Evolutionary conservation across 2,797 vertebrate species (phyloP), one percentile per base, ranked within the genome.

Genomic region (Nyctalus aviator): DNA sequence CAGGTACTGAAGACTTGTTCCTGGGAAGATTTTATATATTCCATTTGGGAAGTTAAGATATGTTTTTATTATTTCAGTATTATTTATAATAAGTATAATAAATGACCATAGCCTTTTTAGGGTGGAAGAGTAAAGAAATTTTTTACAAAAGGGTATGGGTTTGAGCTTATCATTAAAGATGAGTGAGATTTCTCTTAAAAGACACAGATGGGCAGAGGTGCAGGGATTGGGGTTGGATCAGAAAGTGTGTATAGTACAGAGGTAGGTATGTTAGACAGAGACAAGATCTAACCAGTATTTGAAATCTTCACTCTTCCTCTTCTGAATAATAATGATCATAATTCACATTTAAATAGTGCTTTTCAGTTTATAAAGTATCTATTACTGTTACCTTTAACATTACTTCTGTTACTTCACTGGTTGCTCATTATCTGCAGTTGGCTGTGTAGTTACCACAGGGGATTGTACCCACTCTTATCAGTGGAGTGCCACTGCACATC

Each of bases 401-500:
- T 95, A 96, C 93, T 98, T 97, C 91, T 97, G 94, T 96, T 98
- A 1, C 97, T 98, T 98, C 97, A 95, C 95, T 97, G 97, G 97
- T 97, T 97, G 91, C 93, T 98, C 93, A 96, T 97, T 97, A 95
- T 98, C 95, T 97, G 3, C 95, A 64, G 95, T 97, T 98, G 97
- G 96, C 97, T 97, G 90, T 97, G 93, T 96, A 97, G 95, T 97
- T 62, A 97, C 97, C 96, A 95, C 95, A 95, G 92, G 97, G 97
- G 96, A 97, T 96, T 98, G 96, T 97, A 97, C 91, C 97, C 97
- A 93, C 93, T 96, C 97, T 98, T 97, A 97, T 97, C 96, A 97
- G 96, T 96, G 90, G 12, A 93, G 87, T 97, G 90, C 97, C 96
- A 96, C 95, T 93, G 97, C 92, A 93, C 94, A 97, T 97, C 94